Evolutionary conservation across 2,113 vertebrate species (phyloP), one percentile per base, ranked within the genome.

Genomic region (Hippocampus mohnikei): DNA sequence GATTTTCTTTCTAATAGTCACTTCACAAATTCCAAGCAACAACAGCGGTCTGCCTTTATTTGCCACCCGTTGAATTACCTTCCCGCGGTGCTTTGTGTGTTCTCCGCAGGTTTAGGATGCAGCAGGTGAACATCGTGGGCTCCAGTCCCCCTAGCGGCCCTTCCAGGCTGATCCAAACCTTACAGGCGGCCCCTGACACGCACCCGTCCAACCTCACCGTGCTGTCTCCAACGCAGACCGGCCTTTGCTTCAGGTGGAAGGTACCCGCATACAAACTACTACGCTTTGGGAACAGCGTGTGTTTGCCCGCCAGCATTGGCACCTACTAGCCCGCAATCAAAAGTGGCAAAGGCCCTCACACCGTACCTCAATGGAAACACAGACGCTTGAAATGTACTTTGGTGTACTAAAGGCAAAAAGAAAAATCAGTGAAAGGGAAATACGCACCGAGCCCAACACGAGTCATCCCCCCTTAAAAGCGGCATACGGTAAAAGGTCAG

Each of bases 81-180:
- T 62, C 33, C 5, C 44, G 72, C 50, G 0, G 71, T 58, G 23
- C 27, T 58, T 25, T 25, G 20, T 63, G 40, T 61, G 25, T 53
- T 25, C 3, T 66, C 64, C 25, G 15, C 81, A 98, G 96, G 89
- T 98, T 98, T 87, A 91, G 95, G 23, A 94, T 98, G 93, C 85
- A 79, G 16, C 96, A 98, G 87, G 93, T 92, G 85, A 98, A 98
- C 55, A 91, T 98, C 2, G 94, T 96, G 0, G 96, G 96, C 0
- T 55, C 93, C 58, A 94, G 96, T 75, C 93, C 95, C 0, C 75
- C 90, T 64, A 98, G 96, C 75, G 88, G 86, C 9, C 94, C 94
- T 3, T 97, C 96, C 40, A 90, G 96, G 2, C 84, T 96, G 71
- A 98, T 98, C 82, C 95, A 97, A 86, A 98, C 96, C 0, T 86